Conservation (phyloP, 2,113 vertebrate genomes). For the Megaceryle maxima region DNA sequence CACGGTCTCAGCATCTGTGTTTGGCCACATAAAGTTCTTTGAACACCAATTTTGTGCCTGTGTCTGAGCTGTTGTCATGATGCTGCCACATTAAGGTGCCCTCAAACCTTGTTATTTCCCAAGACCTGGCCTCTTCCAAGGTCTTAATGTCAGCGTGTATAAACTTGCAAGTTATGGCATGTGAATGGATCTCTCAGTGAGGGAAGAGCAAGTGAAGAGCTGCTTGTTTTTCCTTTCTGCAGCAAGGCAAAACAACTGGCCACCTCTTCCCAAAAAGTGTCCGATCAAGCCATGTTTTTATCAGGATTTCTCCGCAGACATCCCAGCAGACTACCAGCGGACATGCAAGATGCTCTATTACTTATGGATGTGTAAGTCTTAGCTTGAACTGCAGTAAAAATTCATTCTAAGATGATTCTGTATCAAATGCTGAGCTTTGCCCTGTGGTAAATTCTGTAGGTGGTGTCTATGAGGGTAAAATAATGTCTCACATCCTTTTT, state of each 20-base stretch:
- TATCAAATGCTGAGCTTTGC: background rate
- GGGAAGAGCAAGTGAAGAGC: background rate
- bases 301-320: conserved; percentile 94
- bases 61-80: background rate
- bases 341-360: conserved; percentile 98
- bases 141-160: accelerated
- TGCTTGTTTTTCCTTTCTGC: background rate
- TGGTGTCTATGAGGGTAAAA: background rate
- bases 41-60: accelerated
- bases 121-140: background rate
- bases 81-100: accelerated
- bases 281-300: conserved; percentile 96
- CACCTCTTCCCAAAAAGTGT: conserved; percentile 84
- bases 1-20: background rate
- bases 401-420: background rate
- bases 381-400: background rate
- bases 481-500: background rate
- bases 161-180: no score
- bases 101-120: background rate
- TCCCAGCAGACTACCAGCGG: conserved; percentile 89
- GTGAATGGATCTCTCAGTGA: accelerated
- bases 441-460: background rate
- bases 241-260: conserved; percentile 97
- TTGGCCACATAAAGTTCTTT: background rate
- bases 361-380: conserved; percentile 94